Base-by-base conservation (phyloP, 2,888 invertebrate species). In the Coremacera marginata region DNA sequence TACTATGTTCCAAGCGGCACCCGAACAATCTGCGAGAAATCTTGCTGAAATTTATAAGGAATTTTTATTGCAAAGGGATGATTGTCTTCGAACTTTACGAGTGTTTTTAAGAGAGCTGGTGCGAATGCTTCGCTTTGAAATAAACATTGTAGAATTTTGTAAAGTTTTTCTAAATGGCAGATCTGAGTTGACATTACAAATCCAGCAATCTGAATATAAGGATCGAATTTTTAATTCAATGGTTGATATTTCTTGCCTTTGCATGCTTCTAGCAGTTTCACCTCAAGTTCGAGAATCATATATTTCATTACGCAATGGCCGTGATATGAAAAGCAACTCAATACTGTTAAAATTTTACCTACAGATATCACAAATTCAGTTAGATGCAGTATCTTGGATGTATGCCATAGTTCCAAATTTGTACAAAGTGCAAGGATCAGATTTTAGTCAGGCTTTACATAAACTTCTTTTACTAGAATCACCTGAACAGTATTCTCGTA, bases 31-130 rank as follows among this genome's bases (percentile, higher is more conserved):
- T 70, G 95, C 98, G 0, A 93, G 93, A 72, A 93, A 95, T 80
- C 92, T 97, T 85, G 96, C 96, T 0, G 95, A 95, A 87, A 95
- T 96, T 25, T 96, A 92, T 83, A 91, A 95, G 91, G 98, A 98
- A 88, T 90, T 98, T 82, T 89, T 98, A 57, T 91, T 95, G 80
- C 95, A 95, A 77, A 92, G 95, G 19, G 98, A 98, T 82, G 98
- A 98, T 89, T 98, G 96, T 89, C 90, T 97, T 78, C 92, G 97
- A 1, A 95, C 97, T 0, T 89, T 98, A 82, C 92, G 98, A 3
- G 94, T 95, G 7, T 91, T 98, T 79, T 90, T 98, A 0, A 92
- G 98, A 75, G 98, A 98, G 90, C 94, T 97, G 80, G 95, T 96
- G 70, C 93, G 98, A 19, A 94, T 95, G 70, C 91, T 97, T 1